phyloP scores from a whole-genome alignment of 2,113 vertebrate genomes.

The Eudyptes chrysolophus region DNA sequence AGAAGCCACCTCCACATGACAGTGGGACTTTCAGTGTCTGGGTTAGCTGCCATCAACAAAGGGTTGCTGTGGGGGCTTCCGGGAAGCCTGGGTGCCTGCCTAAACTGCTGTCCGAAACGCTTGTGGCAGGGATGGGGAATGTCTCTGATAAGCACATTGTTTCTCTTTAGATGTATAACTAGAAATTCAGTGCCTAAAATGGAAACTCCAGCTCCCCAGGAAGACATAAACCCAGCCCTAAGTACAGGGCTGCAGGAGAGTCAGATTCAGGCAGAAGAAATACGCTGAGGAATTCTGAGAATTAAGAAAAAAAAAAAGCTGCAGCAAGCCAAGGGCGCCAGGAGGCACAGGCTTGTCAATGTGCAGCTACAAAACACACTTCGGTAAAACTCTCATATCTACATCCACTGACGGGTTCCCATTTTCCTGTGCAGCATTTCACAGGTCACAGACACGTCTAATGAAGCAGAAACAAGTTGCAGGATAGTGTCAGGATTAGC shows the following conservation, averaged over 20 bases:
- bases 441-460: not conserved
- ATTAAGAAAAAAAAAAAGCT: not conserved
- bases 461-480: not conserved
- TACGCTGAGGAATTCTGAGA: not conserved
- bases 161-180: not conserved
- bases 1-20: not conserved
- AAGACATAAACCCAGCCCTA: not conserved
- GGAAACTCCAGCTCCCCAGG: not conserved
- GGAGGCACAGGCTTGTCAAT: not conserved
- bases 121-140: not conserved
- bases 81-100: not conserved
- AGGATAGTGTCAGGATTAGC: not conserved
- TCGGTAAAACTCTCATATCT: not conserved
- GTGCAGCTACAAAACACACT: not conserved
- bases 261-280: not conserved
- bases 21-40: not conserved
- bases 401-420: accelerated
- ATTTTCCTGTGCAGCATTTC: not conserved
- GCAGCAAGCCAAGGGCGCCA: not conserved
- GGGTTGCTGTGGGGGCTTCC: not conserved
- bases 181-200: not conserved
- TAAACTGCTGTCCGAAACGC: accelerated
- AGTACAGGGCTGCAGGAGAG: not conserved
- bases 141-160: not conserved
- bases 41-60: not conserved